A percentile compares a stretch with the other conserved stretches of the same genome.
These are phyloP conservation scores for Microplitis demolitor DNA, from an alignment of 1,140 invertebrate genomes.

Conservation along the genomic window DNA sequence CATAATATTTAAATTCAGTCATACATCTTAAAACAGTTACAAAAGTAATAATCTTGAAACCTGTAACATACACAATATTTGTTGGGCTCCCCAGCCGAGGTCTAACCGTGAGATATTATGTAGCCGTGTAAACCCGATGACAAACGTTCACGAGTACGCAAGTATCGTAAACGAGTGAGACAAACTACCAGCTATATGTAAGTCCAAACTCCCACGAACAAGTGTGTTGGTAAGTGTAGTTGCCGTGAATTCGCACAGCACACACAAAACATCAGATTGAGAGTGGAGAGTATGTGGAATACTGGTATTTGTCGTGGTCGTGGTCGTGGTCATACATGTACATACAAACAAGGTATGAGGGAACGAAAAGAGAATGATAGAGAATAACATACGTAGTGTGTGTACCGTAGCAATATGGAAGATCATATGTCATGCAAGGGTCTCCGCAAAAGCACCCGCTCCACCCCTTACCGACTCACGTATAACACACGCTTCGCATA, in stretches of 20 bases:
- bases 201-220: too few species aligned
- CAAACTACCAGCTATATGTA: too few species aligned
- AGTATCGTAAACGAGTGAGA: background rate
- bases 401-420: conserved; percentile 37
- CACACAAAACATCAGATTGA: too few species aligned
- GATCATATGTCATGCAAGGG: conserved; percentile 45
- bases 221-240: too few species aligned
- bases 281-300: too few species aligned
- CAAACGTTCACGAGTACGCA: conserved; percentile 29
- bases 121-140: conserved; percentile 33
- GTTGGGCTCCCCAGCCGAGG: background rate
- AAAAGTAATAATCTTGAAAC: conserved; percentile 22
- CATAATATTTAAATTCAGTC: background rate
- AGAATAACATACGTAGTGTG: background rate
- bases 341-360: too few species aligned
- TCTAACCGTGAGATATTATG: conserved; percentile 38
- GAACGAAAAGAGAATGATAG: background rate
- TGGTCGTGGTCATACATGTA: too few species aligned
- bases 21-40: conserved; percentile 17
- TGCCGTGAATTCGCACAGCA: too few species aligned
- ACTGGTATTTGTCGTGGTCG: too few species aligned
- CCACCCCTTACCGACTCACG: background rate
- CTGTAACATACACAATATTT: background rate
- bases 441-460: background rate
- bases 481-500: conserved; percentile 22